phyloP scores from a whole-genome alignment of 2,888 invertebrate species.

The Diploptera punctata region DNA sequence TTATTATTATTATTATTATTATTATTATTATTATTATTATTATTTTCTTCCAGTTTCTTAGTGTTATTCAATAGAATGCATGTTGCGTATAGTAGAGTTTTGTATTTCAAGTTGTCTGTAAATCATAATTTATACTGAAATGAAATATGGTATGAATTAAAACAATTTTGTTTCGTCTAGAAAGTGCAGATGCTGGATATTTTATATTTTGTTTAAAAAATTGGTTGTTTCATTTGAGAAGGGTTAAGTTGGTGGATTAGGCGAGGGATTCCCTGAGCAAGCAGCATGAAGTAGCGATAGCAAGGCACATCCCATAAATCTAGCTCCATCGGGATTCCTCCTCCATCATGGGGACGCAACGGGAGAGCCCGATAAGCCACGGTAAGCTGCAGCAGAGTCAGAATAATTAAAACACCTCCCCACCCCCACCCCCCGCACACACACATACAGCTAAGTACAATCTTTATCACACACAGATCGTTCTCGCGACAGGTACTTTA shows the following conservation, averaged over 20 bases:
- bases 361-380: slow-evolving; percentile 30
- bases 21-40: no score
- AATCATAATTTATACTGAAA: no score
- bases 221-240: neutral
- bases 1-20: no score
- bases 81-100: no score
- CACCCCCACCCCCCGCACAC: neutral
- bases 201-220: no score
- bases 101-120: no score
- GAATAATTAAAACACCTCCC: slow-evolving; percentile 30
- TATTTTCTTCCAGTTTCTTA: no score
- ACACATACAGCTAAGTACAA: slow-evolving; percentile 21
- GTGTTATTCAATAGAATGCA: no score
- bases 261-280: slow-evolving; percentile 6
- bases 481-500: slow-evolving; percentile 6
- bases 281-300: slow-evolving; percentile 29
- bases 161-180: no score
- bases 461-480: slow-evolving; percentile 24
- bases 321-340: slow-evolving; percentile 33
- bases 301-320: slow-evolving; percentile 30
- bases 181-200: no score
- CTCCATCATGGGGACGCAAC: slow-evolving; percentile 13
- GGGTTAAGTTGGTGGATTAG: slow-evolving; percentile 3
- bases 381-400: slow-evolving; percentile 26
- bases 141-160: no score